Evolutionary conservation across 2,797 vertebrate genomes (phyloP).

Genomic region (Anomalospiza imberbis): DNA sequence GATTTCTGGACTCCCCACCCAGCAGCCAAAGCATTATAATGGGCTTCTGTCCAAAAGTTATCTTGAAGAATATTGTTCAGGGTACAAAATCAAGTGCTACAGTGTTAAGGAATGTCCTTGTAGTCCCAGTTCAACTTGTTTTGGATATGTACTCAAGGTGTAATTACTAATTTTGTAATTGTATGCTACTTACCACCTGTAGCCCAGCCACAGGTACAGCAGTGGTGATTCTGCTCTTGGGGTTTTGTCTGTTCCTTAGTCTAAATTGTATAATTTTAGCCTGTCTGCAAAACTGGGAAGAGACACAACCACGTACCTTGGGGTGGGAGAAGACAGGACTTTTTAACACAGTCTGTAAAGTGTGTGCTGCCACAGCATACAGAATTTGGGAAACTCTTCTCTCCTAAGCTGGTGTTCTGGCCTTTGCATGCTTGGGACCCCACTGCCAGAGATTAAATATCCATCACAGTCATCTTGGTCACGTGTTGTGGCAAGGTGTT

Average conservation of each 20-base stretch:
- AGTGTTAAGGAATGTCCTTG: background rate
- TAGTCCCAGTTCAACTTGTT: conserved; percentile 11
- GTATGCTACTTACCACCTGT: background rate
- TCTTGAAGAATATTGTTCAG: background rate
- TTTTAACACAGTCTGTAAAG: background rate
- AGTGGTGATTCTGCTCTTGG: background rate
- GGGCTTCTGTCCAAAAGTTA: background rate
- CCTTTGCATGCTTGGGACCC: background rate
- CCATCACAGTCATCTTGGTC: background rate
- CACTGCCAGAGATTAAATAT: background rate
- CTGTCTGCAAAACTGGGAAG: background rate
- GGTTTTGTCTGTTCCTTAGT: background rate
- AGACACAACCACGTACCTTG: rapidly evolving
- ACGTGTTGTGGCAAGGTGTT: background rate
- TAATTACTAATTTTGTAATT: background rate
- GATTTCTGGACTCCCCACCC: background rate
- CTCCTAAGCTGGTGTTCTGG: background rate
- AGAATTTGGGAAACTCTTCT: background rate
- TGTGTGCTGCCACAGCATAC: rapidly evolving
- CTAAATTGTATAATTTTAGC: background rate
- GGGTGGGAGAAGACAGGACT: background rate
- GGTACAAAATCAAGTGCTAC: background rate
- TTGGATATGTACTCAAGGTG: background rate
- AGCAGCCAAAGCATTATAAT: background rate
- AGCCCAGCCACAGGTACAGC: background rate